Percentiles rank a stretch among this genome's conserved stretches.
These are phyloP conservation scores for Corythornis madagascariensis DNA, from an alignment of 2,113 vertebrate genomes.

Conservation along the genomic window DNA sequence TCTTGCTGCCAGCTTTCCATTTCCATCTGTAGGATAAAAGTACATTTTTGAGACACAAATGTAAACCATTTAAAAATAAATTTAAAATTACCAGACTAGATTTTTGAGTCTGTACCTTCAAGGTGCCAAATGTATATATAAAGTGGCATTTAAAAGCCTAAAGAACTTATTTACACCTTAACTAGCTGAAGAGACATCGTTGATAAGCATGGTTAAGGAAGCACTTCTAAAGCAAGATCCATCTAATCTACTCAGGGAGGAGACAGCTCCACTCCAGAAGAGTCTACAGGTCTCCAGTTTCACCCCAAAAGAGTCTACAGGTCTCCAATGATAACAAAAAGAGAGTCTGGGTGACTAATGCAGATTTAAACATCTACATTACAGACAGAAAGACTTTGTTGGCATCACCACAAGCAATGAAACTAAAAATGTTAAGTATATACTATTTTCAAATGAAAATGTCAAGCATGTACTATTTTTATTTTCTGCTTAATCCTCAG, in stretches of 20 bases:
- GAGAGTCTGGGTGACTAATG: neutral
- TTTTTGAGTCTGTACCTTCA: neutral
- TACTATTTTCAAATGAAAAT: neutral
- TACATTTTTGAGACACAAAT: neutral
- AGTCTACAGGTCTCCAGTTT: neutral
- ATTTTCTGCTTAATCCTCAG: neutral
- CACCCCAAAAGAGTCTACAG: neutral
- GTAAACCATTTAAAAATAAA: neutral
- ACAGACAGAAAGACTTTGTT: neutral
- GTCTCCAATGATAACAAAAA: neutral
- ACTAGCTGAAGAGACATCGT: neutral
- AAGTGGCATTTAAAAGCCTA: neutral
- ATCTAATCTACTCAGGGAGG: neutral
- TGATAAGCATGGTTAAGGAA: neutral
- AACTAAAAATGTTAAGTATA: neutral
- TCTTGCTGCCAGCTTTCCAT: slow-evolving; percentile 90
- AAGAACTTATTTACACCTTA: neutral
- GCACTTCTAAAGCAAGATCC: neutral
- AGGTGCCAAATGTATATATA: neutral
- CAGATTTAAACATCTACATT: neutral
- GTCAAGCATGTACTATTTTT: neutral
- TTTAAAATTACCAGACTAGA: neutral
- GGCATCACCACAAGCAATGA: neutral
- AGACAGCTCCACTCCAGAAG: neutral
- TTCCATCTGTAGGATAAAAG: slow-evolving; percentile 76